Percentiles rank a stretch among this genome's conserved stretches.
phyloP scores from a whole-genome alignment of 2,888 invertebrate species.

The Ametastegia equiseti region DNA sequence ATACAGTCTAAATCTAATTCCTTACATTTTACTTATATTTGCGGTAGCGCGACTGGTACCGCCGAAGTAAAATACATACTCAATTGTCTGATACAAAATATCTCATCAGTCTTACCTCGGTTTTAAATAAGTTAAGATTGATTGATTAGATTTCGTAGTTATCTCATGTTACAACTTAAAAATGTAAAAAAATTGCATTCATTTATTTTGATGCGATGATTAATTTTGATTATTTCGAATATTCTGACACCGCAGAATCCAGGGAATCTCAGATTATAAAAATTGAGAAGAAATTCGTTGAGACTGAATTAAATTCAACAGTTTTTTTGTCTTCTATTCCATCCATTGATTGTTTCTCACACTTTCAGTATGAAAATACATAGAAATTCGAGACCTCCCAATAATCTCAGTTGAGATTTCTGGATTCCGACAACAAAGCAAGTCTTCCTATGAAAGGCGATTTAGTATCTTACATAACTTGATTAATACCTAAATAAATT shows the following conservation, averaged over 20 bases:
- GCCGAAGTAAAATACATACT: not conserved
- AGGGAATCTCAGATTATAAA: too few relatives aligned
- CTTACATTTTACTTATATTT: slow-evolving; percentile 54
- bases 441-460: not conserved
- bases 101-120: slow-evolving; percentile 20
- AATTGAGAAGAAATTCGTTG: too few relatives aligned
- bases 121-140: slow-evolving; percentile 25
- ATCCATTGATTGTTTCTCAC: too few relatives aligned
- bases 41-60: not conserved
- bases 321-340: not conserved
- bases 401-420: not conserved
- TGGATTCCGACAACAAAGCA: not conserved
- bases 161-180: not conserved
- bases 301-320: not conserved
- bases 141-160: not conserved
- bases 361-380: too few relatives aligned
- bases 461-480: slow-evolving; percentile 5
- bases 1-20: slow-evolving; percentile 55
- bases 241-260: too few relatives aligned
- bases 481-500: not conserved
- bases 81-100: not conserved
- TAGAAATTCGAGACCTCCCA: too few relatives aligned
- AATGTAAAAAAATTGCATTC: not conserved
- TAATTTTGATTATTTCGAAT: not conserved
- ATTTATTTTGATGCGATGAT: not conserved